Evolutionary conservation across 2,113 vertebrate genomes (phyloP).

Genomic region (Lagopus leucura): DNA sequence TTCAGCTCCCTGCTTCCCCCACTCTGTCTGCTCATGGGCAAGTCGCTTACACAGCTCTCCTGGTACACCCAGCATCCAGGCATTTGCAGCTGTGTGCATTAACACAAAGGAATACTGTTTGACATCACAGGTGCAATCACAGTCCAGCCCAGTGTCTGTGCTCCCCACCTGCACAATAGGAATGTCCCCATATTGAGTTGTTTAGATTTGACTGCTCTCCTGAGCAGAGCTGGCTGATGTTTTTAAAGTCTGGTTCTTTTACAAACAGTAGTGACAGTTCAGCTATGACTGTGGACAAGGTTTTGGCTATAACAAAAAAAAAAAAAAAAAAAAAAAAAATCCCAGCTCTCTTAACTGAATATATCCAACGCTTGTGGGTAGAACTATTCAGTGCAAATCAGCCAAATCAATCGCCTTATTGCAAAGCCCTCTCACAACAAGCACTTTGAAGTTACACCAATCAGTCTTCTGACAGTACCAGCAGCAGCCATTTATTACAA

Average conservation of each 20-base stretch:
- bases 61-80: background rate
- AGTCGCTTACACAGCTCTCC: background rate
- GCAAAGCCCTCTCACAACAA: background rate
- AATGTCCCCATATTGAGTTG: background rate
- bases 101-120: background rate
- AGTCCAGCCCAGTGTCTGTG: background rate
- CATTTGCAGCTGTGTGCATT: rapidly evolving
- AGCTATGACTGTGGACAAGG: background rate
- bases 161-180: background rate
- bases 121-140: background rate
- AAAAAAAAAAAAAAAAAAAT: background rate
- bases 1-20: background rate
- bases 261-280: background rate
- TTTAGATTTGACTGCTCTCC: background rate
- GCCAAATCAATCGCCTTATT: background rate
- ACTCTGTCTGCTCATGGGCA: background rate
- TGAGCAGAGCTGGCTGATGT: background rate
- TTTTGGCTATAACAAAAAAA: background rate
- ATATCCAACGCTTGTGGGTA: background rate
- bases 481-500: background rate
- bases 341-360: background rate
- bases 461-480: background rate
- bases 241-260: background rate
- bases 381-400: background rate
- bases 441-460: background rate